Percentiles rank a stretch among this genome's conserved stretches.
Conservation (phyloP, 2,888 invertebrate species). For the Eilema depressum region DNA sequence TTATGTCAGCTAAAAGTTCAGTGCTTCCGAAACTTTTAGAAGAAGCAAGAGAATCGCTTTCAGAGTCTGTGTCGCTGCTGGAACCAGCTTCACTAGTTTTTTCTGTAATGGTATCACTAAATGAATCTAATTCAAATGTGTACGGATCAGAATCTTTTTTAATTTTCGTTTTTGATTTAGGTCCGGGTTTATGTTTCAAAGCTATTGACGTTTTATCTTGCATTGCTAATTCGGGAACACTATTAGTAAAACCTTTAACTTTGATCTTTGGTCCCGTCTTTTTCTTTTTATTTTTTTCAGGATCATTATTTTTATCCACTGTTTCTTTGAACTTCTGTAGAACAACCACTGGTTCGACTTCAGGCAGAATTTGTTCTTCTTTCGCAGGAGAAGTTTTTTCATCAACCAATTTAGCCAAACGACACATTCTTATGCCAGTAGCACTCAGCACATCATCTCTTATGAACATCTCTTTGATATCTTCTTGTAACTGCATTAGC, state of each 20-base stretch:
- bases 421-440: constrained; percentile 89
- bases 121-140: constrained; percentile 73
- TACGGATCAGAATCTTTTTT: constrained; percentile 68
- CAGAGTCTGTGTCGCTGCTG: constrained; percentile 65
- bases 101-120: constrained; percentile 59
- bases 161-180: constrained; percentile 72
- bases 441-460: constrained; percentile 88
- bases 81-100: constrained; percentile 59
- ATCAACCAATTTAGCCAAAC: constrained; percentile 84
- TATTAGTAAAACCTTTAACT: constrained; percentile 42
- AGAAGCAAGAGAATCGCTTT: constrained; percentile 70
- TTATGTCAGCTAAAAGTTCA: constrained; percentile 65
- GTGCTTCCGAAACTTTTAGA: constrained; percentile 67
- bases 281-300: constrained; percentile 59
- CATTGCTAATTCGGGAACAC: constrained; percentile 31
- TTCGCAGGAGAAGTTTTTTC: constrained; percentile 60
- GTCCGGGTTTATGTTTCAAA: constrained; percentile 65
- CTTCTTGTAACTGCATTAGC: constrained; percentile 89
- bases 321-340: constrained; percentile 66
- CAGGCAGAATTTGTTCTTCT: constrained; percentile 46
- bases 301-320: constrained; percentile 35
- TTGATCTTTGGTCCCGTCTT: constrained; percentile 64
- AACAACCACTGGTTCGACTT: constrained; percentile 63
- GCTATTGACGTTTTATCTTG: constrained; percentile 32
- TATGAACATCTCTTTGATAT: constrained; percentile 91